Base-by-base conservation (phyloP, 1,140 invertebrate species). In the Drosophila santomea region DNA sequence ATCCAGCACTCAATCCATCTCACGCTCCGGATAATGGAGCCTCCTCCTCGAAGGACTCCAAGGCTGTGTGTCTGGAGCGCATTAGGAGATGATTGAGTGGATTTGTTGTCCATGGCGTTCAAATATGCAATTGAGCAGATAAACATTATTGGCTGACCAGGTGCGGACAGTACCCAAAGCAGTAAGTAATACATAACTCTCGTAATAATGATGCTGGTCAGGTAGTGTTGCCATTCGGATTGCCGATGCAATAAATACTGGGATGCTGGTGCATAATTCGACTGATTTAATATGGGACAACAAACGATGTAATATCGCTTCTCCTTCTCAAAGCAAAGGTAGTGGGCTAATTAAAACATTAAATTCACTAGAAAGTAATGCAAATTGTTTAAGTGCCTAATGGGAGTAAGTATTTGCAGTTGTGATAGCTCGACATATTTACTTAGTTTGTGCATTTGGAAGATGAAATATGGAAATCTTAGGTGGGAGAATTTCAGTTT, bases 71-170 rank as follows among this genome's bases (percentile, higher is more conserved):
- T 61, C 57, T 77, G 56, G 58, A 64, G 52, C 68, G 72, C 73
- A 88, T 88, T 88, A 88, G 69, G 75, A 83, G 72, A 88, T 88
- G 83, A 88, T 88, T 89, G 83, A 88, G 83, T 88, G 83, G 83
- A 83, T 89, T 88, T 89, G 69, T 62, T 88, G 78, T 63, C 66
- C 68, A 63, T 82, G 59, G 58, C 75, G 69, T 73, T 71, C 77
- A 77, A 74, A 84, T 78, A 85, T 81, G 81, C 82, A 76, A 81
- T 51, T 73, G 74, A 74, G 61, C 60, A 76, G 73, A 80, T 64
- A 76, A 74, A 80, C 73, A 77, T 83, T 79, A 83, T 76, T 67
- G 71, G 62, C 71, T 78, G 60, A 38, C 76, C 62, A 78, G 83
- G 71, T 78, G 69, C 56, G 81, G 38, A 85, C 73, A 63, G 82